Base-by-base conservation (phyloP, 2,113 vertebrate species). In the Chaenocephalus aceratus region DNA sequence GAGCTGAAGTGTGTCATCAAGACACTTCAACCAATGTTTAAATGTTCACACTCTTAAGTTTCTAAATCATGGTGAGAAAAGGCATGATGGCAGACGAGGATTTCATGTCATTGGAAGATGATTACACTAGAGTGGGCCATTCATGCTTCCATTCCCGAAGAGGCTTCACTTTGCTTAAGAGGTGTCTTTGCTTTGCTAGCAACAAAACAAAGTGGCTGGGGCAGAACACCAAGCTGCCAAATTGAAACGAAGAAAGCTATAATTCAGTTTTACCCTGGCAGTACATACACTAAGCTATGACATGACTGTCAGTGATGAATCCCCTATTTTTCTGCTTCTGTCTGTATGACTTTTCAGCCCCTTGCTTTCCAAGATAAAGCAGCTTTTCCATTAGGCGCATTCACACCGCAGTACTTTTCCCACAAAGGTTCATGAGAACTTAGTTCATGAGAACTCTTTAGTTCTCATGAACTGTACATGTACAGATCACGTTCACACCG, bases 191-290 rank as follows among this genome's bases (percentile, higher is more conserved):
- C 85, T 89, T 57, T 53, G 69, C 56, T 74, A 68, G 79, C 82
- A 84, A 83, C 86, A 87, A 90, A 89, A 87, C 80, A 90, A 89
- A 88, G 69, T 77, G 66, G 61, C 57, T 86, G 59, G 16, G 68
- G 66, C 64, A 80, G 75, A 80, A 84, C 67, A 78, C 65, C 76
- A 86, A 90, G 90, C 75, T 84, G 86, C 59, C 81, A 80, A 87
- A 89, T 75, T 88, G 84, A 91, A 91, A 89, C 26, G 77, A 85
- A 85, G 87, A 92, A 87, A 88, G 89, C 83, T 88, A 87, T 92
- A 91, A 86, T 92, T 90, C 94, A 86, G 83, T 88, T 92, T 94
- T 89, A 92, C 75, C 72, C 88, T 85, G 93, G 85, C 85, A 85
- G 73, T 88, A 76, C 68, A 80, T 89, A 89, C 84, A 84, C 72